These are phyloP conservation scores for Hylaeus anthracinus DNA, from an alignment of 1,140 invertebrate species.

Conservation along the genomic window DNA sequence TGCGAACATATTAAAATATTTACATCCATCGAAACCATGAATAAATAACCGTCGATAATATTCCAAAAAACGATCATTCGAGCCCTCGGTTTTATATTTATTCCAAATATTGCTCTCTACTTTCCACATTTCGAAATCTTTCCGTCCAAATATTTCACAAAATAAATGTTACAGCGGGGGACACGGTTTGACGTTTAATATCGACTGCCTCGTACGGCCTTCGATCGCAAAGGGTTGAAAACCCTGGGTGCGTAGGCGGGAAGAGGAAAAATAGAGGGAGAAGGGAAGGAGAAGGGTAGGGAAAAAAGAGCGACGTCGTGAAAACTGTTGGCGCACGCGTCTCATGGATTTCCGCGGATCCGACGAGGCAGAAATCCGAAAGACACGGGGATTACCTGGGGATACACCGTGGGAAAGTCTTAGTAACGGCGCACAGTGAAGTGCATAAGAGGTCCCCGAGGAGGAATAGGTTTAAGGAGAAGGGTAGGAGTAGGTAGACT, in stretches of 20 bases:
- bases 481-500: conserved; percentile 6
- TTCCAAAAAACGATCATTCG: too few relatives aligned
- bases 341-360: background rate
- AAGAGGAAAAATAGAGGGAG: background rate
- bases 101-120: too few relatives aligned
- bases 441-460: conserved; percentile 52
- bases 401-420: conserved; percentile 59
- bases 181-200: too few relatives aligned
- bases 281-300: background rate
- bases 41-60: too few relatives aligned
- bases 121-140: too few relatives aligned
- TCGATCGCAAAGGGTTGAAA: background rate
- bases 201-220: too few relatives aligned
- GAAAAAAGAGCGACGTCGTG: background rate
- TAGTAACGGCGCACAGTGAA: conserved; percentile 44
- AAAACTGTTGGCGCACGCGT: background rate
- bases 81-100: too few relatives aligned
- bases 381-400: conserved; percentile 42
- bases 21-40: too few relatives aligned
- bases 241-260: background rate
- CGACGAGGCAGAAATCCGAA: conserved; percentile 20
- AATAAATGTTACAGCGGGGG: too few relatives aligned
- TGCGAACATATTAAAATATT: too few relatives aligned
- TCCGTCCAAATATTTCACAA: too few relatives aligned
- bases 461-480: conserved; percentile 51